Percentiles rank a stretch among this genome's conserved stretches.
Evolutionary conservation across 2,888 invertebrate genomes (phyloP).

Genomic region (Eupithecia subfuscata): DNA sequence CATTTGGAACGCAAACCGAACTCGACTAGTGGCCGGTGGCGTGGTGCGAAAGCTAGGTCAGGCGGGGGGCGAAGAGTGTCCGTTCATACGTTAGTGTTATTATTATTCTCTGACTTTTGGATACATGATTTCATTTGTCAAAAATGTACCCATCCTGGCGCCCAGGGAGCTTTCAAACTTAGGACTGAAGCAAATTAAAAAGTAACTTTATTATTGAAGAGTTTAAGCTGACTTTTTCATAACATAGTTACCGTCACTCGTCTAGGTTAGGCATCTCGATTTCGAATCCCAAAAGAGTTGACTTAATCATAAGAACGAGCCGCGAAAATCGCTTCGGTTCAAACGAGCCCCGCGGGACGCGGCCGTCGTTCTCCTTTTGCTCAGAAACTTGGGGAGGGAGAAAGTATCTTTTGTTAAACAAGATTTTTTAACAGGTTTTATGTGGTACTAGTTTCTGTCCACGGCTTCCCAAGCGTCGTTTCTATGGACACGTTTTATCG

Average conservation of each 20-base stretch:
- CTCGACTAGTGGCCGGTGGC: too few species aligned
- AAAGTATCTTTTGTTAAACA: constrained; percentile 18
- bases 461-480: too few species aligned
- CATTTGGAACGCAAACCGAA: too few species aligned
- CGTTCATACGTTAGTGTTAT: too few species aligned
- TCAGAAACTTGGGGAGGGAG: constrained; percentile 39
- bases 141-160: neutral
- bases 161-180: neutral
- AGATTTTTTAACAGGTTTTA: neutral
- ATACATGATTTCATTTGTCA: neutral
- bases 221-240: neutral
- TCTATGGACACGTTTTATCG: too few species aligned
- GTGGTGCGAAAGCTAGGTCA: too few species aligned
- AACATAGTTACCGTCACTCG: constrained; percentile 26
- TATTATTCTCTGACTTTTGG: too few species aligned
- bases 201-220: neutral
- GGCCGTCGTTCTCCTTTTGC: constrained; percentile 70
- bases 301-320: constrained; percentile 82
- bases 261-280: constrained; percentile 51
- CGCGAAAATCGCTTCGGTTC: constrained; percentile 77
- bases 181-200: neutral
- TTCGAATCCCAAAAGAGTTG: constrained; percentile 73
- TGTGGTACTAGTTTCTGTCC: neutral
- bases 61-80: too few species aligned
- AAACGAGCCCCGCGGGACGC: constrained; percentile 76